Evolutionary conservation across 2,888 invertebrate species (phyloP), one percentile per base, ranked within the genome.

Genomic region (Allacma fusca): DNA sequence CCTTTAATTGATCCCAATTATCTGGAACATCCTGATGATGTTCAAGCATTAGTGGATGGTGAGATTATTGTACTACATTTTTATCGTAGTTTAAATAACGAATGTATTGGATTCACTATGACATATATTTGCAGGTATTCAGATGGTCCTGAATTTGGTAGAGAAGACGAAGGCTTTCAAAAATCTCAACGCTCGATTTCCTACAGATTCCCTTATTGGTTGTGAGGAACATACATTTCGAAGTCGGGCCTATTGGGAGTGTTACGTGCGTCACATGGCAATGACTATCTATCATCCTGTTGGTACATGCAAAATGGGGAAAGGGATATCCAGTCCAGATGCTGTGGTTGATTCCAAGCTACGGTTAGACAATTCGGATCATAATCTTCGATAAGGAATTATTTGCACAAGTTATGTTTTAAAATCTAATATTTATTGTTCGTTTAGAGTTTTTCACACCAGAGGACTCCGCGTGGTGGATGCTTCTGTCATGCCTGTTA

Each of bases 211-310:
- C 2, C 62, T 82, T 16, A 77, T 81, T 0, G 84, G 82, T 4
- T 85, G 85, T 72, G 83, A 85, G 59, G 50, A 77, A 12, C 67
- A 78, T 21, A 76, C 77, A 0, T 91, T 90, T 81, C 89, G 88
- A 65, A 88, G 89, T 1, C 90, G 91, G 81, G 88, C 88, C 34
- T 92, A 91, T 84, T 92, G 91, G 91, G 88, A 90, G 74, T 92
- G 92, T 85, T 90, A 91, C 26, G 87, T 84, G 1, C 44, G 76
- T 70, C 90, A 90, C 86, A 89, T 92, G 81, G 91, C 91, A 0
- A 90, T 91, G 81, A 92, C 92, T 0, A 90, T 92, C 77, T 92
- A 92, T 85, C 83, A 83, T 85, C 90, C 91, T 83, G 90, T 90
- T 78, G 89, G 89, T 0, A 91, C 91, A 0, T 91, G 91, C 83